Evolutionary conservation across 2,797 vertebrate genomes (phyloP).

Genomic region (Etheostoma nigrum): DNA sequence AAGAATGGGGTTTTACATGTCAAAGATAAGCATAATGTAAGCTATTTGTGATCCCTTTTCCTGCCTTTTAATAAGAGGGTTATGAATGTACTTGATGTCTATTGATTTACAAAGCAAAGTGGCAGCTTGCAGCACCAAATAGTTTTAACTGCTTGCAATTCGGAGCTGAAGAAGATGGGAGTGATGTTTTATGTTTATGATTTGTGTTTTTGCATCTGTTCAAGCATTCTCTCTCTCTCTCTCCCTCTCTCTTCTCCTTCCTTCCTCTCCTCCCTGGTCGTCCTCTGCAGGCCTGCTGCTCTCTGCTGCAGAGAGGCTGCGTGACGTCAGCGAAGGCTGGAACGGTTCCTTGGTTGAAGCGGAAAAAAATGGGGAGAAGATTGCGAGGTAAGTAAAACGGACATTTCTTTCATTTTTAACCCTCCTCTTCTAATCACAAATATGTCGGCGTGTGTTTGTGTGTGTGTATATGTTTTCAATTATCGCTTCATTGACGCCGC

Average conservation of each 20-base stretch:
- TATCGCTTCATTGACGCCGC: conserved; percentile 46
- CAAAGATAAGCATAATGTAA: no score
- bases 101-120: conserved; percentile 5
- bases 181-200: conserved; percentile 23
- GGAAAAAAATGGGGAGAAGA: conserved; percentile 82
- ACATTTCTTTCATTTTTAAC: conserved; percentile 57
- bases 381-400: conserved; percentile 83
- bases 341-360: conserved; percentile 82
- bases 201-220: conserved; percentile 37
- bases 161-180: conserved; percentile 19
- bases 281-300: conserved; percentile 80
- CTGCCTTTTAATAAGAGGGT: no score
- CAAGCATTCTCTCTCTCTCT: conserved; percentile 12
- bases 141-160: conserved; percentile 13
- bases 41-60: no score
- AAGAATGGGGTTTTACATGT: no score
- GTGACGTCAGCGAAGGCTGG: conserved; percentile 87
- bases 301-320: conserved; percentile 86
- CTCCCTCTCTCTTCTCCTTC: conserved; percentile 24
- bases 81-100: background rate
- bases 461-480: conserved; percentile 17
- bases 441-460: background rate
- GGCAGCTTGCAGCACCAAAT: conserved; percentile 15
- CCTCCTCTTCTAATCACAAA: conserved; percentile 26
- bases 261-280: conserved; percentile 61